These are phyloP conservation scores for Euplexia lucipara DNA, from an alignment of 2,888 invertebrate species.

Conservation along the genomic window DNA sequence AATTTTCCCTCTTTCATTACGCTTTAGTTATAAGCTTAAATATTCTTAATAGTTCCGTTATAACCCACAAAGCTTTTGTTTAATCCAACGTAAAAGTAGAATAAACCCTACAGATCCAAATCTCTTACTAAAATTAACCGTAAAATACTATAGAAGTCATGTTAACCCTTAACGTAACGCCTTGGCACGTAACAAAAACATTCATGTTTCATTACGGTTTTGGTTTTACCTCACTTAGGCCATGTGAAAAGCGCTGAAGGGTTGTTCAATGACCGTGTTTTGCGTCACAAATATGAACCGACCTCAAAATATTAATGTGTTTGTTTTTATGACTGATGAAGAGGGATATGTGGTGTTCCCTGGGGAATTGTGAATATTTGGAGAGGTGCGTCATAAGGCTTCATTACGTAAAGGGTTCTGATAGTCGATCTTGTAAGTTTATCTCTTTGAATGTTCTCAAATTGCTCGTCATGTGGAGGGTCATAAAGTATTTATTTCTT, in stretches of 20 bases:
- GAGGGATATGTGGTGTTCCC: slow-evolving; percentile 23
- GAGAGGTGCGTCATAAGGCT: slow-evolving; percentile 39
- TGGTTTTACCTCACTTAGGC: slow-evolving; percentile 33
- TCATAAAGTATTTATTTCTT: slow-evolving; percentile 8
- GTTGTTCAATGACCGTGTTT: slow-evolving; percentile 45
- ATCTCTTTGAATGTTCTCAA: slow-evolving; percentile 37
- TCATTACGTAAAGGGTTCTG: slow-evolving; percentile 39
- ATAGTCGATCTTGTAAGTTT: slow-evolving; percentile 39
- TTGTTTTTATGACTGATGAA: slow-evolving; percentile 47
- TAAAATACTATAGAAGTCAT: slow-evolving; percentile 33
- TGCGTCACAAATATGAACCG: slow-evolving; percentile 29
- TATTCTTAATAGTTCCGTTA: slow-evolving; percentile 29
- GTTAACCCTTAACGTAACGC: slow-evolving; percentile 27
- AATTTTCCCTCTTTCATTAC: slow-evolving; percentile 11
- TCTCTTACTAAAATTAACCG: slow-evolving; percentile 38
- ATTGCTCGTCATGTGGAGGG: slow-evolving; percentile 16
- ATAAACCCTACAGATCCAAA: slow-evolving; percentile 34
- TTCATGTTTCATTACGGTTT: slow-evolving; percentile 38
- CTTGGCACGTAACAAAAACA: slow-evolving; percentile 32
- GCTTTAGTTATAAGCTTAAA: slow-evolving; percentile 8
- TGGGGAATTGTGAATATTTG: slow-evolving; percentile 11
- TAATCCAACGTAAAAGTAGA: slow-evolving; percentile 21
- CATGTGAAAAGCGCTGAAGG: slow-evolving; percentile 34
- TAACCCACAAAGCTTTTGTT: slow-evolving; percentile 16
- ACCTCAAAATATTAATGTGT: slow-evolving; percentile 47